Conservation (phyloP, 2,113 vertebrate genomes). For the Serilophus lunatus region DNA sequence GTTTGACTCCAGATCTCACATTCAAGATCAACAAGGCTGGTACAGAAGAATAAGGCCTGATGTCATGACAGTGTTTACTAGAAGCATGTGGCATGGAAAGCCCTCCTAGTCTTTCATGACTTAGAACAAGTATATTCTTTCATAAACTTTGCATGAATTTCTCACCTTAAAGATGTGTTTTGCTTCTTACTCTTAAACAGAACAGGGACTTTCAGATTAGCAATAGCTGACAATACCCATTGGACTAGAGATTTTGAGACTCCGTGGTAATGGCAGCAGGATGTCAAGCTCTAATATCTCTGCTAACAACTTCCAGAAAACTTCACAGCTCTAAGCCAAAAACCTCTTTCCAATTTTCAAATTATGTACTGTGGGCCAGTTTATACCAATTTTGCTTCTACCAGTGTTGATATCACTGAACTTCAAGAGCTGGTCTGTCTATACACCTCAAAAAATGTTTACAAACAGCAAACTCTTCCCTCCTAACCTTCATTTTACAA, state of each 20-base stretch:
- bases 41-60: not conserved
- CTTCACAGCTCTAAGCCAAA: not conserved
- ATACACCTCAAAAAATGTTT: not conserved
- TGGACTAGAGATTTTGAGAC: not conserved
- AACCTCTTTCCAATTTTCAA: not conserved
- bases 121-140: not conserved
- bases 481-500: not conserved
- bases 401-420: not conserved
- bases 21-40: rapidly evolving
- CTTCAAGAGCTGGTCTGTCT: not conserved
- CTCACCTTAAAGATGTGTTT: not conserved
- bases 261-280: not conserved
- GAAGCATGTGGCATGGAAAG: not conserved
- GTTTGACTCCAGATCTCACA: not conserved
- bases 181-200: not conserved
- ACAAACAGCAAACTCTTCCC: not conserved
- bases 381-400: not conserved
- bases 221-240: not conserved
- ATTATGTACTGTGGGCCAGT: rapidly evolving
- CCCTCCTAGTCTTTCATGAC: not conserved
- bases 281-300: not conserved
- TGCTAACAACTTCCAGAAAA: not conserved
- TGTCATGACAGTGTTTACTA: not conserved
- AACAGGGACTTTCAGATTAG: not conserved
- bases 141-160: not conserved